Evolutionary conservation across 2,113 vertebrate genomes (phyloP).

Genomic region (Merops nubicus): DNA sequence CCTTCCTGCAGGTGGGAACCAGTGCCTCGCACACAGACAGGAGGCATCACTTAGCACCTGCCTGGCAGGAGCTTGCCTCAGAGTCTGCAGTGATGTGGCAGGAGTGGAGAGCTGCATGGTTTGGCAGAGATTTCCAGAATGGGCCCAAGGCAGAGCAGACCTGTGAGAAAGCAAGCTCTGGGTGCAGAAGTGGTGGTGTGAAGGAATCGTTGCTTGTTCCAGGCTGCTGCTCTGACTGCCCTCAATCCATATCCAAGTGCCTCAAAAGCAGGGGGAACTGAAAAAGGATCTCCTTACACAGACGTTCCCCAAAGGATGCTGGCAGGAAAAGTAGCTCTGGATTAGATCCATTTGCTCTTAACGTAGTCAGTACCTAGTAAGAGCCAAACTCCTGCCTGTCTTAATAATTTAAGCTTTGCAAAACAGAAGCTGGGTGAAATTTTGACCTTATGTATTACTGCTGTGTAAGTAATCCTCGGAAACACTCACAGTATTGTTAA

Average conservation of each 20-base stretch:
- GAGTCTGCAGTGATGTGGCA: neutral
- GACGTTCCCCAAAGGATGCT: neutral
- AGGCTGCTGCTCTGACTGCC: neutral
- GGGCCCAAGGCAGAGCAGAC: neutral
- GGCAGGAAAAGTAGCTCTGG: constrained; percentile 23
- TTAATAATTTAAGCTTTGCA: constrained; percentile 56
- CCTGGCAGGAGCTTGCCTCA: neutral
- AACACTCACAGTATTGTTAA: neutral
- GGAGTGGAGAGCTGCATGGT: neutral
- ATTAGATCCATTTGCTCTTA: constrained; percentile 46
- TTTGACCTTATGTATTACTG: constrained; percentile 37
- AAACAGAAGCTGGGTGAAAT: constrained; percentile 36
- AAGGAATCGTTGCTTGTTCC: neutral
- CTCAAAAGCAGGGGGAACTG: neutral
- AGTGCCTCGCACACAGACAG: rapidly evolving
- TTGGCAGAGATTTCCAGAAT: neutral
- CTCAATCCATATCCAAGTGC: neutral
- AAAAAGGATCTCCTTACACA: neutral
- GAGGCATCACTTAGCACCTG: neutral
- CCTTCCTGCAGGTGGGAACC: rapidly evolving
- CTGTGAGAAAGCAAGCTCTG: neutral
- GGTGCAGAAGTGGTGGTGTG: neutral
- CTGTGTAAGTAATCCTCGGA: constrained; percentile 23
- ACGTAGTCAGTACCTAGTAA: constrained; percentile 20
- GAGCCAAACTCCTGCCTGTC: constrained; percentile 42